phyloP scores from a whole-genome alignment of 1,140 invertebrate genomes.

The Eueides isabella region DNA sequence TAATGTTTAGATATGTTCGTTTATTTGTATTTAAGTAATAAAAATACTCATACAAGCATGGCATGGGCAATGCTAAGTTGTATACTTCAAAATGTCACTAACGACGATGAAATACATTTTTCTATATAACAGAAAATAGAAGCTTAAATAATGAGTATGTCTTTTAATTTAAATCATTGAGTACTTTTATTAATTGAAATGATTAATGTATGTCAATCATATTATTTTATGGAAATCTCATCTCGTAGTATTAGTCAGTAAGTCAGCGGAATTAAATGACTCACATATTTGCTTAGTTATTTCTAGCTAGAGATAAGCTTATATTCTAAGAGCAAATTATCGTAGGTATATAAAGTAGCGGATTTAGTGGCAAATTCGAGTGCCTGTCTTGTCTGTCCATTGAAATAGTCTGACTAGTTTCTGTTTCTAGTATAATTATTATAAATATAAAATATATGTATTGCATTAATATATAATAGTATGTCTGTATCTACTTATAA shows the following conservation, averaged over 20 bases:
- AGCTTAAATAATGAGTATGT: too few relatives aligned
- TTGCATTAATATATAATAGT: too few relatives aligned
- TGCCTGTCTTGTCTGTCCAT: slow-evolving; percentile 46
- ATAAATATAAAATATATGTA: too few relatives aligned
- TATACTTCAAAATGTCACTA: too few relatives aligned
- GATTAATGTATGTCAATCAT: neutral
- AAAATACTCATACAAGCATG: too few relatives aligned
- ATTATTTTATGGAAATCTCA: slow-evolving; percentile 28
- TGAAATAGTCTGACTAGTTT: slow-evolving; percentile 27
- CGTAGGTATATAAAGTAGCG: slow-evolving; percentile 37
- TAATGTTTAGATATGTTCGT: too few relatives aligned
- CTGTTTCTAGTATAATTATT: neutral
- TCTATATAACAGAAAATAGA: too few relatives aligned
- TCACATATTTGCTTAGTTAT: slow-evolving; percentile 30
- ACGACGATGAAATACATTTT: too few relatives aligned
- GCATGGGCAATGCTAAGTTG: too few relatives aligned
- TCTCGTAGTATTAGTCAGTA: slow-evolving; percentile 34
- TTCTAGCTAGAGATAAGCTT: slow-evolving; percentile 29
- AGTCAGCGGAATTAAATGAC: slow-evolving; percentile 27
- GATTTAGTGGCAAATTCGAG: slow-evolving; percentile 19
- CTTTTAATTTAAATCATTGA: too few relatives aligned
- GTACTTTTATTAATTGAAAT: neutral
- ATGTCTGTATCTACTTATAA: too few relatives aligned
- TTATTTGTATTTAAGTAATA: too few relatives aligned
- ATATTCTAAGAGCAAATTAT: slow-evolving; percentile 34